Percentiles rank a stretch among this genome's conserved stretches.
phyloP scores from a whole-genome alignment of 2,888 invertebrate species.

The Clitarchus hookeri region DNA sequence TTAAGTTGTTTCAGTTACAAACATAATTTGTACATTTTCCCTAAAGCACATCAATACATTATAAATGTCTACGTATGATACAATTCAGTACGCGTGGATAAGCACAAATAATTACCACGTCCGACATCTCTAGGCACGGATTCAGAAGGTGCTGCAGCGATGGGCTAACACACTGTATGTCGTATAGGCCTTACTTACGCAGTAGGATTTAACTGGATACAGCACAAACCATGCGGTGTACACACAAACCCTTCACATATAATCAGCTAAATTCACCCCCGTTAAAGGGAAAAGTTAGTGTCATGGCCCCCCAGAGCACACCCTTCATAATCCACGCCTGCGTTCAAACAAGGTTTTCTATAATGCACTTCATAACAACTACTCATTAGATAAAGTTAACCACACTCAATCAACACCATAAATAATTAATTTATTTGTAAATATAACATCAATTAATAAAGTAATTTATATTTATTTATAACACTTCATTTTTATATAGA shows the following conservation, averaged over 20 bases:
- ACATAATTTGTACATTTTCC: neutral
- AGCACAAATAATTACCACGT: neutral
- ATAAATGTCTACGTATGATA: neutral
- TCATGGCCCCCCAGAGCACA: neutral
- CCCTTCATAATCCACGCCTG: neutral
- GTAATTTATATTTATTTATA: conserved; percentile 1
- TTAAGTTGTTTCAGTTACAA: neutral
- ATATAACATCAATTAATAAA: conserved; percentile 6
- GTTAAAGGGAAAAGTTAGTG: too few species aligned
- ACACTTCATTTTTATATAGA: neutral
- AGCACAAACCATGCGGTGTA: neutral
- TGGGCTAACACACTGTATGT: neutral
- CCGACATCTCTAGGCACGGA: neutral
- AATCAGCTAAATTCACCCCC: neutral
- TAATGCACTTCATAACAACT: neutral
- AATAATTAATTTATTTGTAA: neutral
- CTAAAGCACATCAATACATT: neutral
- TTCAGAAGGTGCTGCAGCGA: neutral
- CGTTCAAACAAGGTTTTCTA: neutral
- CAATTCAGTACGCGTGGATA: neutral
- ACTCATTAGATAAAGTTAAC: neutral
- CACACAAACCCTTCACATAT: neutral
- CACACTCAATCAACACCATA: neutral
- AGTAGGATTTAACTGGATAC: neutral
- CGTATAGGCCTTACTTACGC: neutral